Conservation (phyloP, 2,797 vertebrate genomes). For the Eulemur rubriventer region DNA sequence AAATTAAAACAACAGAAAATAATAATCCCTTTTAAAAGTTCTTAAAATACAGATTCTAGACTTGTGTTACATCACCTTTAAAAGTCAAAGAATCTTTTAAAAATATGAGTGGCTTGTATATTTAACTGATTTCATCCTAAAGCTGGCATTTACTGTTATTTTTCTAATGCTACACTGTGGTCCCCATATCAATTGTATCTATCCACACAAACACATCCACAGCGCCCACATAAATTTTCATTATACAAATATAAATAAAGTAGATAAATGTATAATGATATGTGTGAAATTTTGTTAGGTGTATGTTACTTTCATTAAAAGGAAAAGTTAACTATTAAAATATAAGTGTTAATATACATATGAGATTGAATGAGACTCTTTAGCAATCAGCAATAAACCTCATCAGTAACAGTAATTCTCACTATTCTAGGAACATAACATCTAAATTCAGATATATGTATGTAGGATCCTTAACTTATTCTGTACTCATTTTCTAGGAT, state of each 20-base stretch:
- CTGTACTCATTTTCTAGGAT: background rate
- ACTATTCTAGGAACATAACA: background rate
- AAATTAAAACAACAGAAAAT: background rate
- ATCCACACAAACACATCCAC: background rate
- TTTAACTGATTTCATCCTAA: background rate
- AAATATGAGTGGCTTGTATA: background rate
- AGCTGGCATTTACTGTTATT: background rate
- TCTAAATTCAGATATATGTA: background rate
- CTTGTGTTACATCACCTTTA: background rate
- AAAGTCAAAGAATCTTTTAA: background rate
- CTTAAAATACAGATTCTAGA: background rate
- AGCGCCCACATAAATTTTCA: background rate
- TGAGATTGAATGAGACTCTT: background rate
- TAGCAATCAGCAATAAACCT: background rate
- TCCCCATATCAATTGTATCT: rapidly evolving
- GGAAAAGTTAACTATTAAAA: background rate
- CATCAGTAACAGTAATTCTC: background rate
- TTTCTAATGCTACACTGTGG: background rate
- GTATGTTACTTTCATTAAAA: background rate
- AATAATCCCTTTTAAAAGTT: background rate
- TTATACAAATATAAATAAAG: background rate
- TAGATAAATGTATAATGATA: background rate
- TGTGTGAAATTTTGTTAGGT: background rate
- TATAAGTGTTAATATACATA: background rate
- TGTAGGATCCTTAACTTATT: background rate